Base-by-base conservation (phyloP, 2,797 vertebrate species). In the Poecilia picta region DNA sequence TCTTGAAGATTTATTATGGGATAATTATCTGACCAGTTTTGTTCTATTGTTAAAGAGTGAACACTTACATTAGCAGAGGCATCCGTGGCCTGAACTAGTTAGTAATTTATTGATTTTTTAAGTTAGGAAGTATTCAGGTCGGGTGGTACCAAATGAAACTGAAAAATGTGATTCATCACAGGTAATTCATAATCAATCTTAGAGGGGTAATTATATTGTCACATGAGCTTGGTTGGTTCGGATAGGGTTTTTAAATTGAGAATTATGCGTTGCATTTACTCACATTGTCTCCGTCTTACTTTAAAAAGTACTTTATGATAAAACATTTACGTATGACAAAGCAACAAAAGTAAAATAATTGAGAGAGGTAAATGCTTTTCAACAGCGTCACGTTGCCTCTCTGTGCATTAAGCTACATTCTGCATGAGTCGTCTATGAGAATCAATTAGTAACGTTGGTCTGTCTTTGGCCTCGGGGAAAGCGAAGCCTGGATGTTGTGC, bases 401-500 rank as follows among this genome's bases (percentile, higher is more conserved):
- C 66, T 46, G 16, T 72, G 13, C n/a, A 46, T 72, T 72, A 15
- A 41, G 18, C 5, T 72, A 23, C 46, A 46, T 81, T 84, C 57
- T 75, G 59, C 51, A 18, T 41, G 20, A 25, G 46, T 53, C 71
- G 33, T 77, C 33, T 81, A 74, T 62, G 57, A 89, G 77, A 83
- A 88, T 79, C 77, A 82, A 85, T 88, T 85, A 68, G 79, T 76
- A 80, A 81, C 64, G 72, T 81, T 41, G 77, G 77, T 75, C 77
- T 75, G 55, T 55, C 41, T 76, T 59, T 41, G 80, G 85, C 87
- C 79, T 85, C 4, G 8, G 75, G 79, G 84, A 82, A 84, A 49
- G 78, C 70, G 51, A 57, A 57, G 79, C 20, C 70, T 84, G 72
- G 78, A 76, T 82, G 41, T 77, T 36, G 71, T 77, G 55, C 49